phyloP scores from a whole-genome alignment of 2,888 invertebrate genomes.

The Dasysyrphus tricinctus region DNA sequence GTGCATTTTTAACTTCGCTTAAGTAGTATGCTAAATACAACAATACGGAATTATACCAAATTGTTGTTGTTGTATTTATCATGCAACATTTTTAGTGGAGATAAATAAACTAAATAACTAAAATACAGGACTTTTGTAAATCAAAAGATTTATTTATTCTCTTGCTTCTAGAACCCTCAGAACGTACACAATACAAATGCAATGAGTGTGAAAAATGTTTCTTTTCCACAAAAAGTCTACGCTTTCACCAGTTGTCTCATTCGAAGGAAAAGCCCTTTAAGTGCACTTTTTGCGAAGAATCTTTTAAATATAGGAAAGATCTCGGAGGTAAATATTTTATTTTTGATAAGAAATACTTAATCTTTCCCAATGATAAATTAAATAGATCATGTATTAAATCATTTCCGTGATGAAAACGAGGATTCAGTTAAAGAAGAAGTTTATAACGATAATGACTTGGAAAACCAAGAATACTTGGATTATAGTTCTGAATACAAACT shows the following conservation, averaged over 20 bases:
- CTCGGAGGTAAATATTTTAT: slow-evolving; percentile 58
- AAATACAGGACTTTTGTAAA: no score
- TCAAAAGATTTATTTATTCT: background rate
- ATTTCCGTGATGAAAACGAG: slow-evolving; percentile 62
- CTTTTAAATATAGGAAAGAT: slow-evolving; percentile 70
- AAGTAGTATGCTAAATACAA: no score
- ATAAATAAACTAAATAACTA: no score
- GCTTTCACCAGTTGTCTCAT: slow-evolving; percentile 67
- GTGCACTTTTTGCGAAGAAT: slow-evolving; percentile 72
- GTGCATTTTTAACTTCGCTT: no score
- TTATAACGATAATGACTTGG: slow-evolving; percentile 43
- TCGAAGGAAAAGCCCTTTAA: slow-evolving; percentile 66
- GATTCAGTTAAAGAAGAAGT: slow-evolving; percentile 15
- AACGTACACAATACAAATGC: slow-evolving; percentile 48
- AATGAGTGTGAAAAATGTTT: slow-evolving; percentile 71
- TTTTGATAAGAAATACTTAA: background rate
- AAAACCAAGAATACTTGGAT: slow-evolving; percentile 42
- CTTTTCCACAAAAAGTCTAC: no score
- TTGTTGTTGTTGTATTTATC: no score
- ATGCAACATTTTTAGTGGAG: no score
- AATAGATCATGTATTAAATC: slow-evolving; percentile 59
- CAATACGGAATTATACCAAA: no score
- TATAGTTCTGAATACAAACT: slow-evolving; percentile 42
- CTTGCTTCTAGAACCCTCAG: background rate
- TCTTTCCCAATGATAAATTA: background rate